Evolutionary conservation across 1,140 invertebrate species (phyloP).

Genomic region (Melitaea cinxia): DNA sequence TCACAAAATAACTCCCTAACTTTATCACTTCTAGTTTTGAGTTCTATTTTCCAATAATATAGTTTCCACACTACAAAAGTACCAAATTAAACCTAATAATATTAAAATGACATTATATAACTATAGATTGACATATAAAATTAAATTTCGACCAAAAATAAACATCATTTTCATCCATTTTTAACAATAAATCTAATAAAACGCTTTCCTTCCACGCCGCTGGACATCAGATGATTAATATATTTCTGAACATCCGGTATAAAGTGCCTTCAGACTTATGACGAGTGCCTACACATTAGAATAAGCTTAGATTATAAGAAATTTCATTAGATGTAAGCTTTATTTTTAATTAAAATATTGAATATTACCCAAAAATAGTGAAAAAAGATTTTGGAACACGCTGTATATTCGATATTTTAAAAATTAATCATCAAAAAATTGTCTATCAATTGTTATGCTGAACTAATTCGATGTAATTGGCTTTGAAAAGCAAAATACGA

Average conservation of each 20-base stretch:
- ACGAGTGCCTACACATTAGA: conserved; percentile 38
- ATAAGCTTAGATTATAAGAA: conserved; percentile 16
- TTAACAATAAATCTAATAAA: conserved; percentile 33
- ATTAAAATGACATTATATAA: too few species aligned
- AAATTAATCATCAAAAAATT: background rate
- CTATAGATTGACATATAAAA: too few species aligned
- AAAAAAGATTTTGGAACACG: background rate
- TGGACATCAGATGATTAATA: conserved; percentile 40
- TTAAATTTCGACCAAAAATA: conserved; percentile 28
- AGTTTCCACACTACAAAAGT: too few species aligned
- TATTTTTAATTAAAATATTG: conserved; percentile 12
- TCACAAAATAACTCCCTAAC: background rate
- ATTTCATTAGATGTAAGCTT: conserved; percentile 6
- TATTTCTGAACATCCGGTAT: conserved; percentile 22
- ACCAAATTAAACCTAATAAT: background rate
- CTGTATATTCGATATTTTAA: background rate
- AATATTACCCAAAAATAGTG: background rate
- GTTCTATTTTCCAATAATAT: too few species aligned
- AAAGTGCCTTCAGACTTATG: conserved; percentile 45
- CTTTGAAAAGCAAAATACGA: background rate
- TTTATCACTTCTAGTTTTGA: background rate
- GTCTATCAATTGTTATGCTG: background rate
- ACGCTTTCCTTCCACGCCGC: conserved; percentile 42
- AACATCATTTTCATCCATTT: conserved; percentile 6
- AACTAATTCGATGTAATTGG: conserved; percentile 5